Evolutionary conservation across 2,888 invertebrate genomes (phyloP).

Genomic region (Ethmia dodecea): DNA sequence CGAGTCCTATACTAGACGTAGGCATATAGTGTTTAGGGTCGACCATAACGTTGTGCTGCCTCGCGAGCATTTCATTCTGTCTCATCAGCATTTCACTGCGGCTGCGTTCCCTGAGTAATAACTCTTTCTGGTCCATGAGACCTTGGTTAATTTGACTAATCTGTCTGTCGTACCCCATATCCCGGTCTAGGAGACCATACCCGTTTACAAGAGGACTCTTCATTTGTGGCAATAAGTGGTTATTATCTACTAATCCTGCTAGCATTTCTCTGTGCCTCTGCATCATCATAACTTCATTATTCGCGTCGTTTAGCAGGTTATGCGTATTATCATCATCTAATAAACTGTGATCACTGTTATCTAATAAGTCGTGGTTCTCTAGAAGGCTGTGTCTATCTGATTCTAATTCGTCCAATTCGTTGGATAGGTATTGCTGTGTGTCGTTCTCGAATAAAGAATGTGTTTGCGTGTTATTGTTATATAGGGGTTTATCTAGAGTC

Average conservation of each 20-base stretch:
- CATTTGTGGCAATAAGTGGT: slow-evolving; percentile 50
- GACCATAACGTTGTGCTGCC: slow-evolving; percentile 54
- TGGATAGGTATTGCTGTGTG: slow-evolving; percentile 48
- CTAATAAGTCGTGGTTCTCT: slow-evolving; percentile 66
- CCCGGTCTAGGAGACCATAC: slow-evolving; percentile 59
- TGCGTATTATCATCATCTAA: slow-evolving; percentile 63
- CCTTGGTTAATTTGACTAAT: slow-evolving; percentile 62
- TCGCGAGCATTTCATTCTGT: slow-evolving; percentile 58
- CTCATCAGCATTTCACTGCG: slow-evolving; percentile 59
- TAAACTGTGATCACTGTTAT: slow-evolving; percentile 64
- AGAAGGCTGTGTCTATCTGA: slow-evolving; percentile 70
- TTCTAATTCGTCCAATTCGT: slow-evolving; percentile 65
- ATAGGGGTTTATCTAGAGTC: slow-evolving; percentile 19
- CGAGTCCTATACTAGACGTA: slow-evolving; percentile 59
- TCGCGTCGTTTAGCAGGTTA: slow-evolving; percentile 54
- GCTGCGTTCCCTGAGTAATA: slow-evolving; percentile 49
- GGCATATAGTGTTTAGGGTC: slow-evolving; percentile 65
- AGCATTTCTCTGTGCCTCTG: slow-evolving; percentile 64
- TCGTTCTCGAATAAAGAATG: slow-evolving; percentile 57
- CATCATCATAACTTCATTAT: slow-evolving; percentile 55
- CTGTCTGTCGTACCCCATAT: slow-evolving; percentile 57
- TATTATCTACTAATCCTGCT: slow-evolving; percentile 56
- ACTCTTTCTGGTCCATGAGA: slow-evolving; percentile 55
- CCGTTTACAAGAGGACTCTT: slow-evolving; percentile 57
- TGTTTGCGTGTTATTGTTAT: slow-evolving; percentile 17